phyloP scores from a whole-genome alignment of 2,113 vertebrate genomes.

The Oryzias woworae region DNA sequence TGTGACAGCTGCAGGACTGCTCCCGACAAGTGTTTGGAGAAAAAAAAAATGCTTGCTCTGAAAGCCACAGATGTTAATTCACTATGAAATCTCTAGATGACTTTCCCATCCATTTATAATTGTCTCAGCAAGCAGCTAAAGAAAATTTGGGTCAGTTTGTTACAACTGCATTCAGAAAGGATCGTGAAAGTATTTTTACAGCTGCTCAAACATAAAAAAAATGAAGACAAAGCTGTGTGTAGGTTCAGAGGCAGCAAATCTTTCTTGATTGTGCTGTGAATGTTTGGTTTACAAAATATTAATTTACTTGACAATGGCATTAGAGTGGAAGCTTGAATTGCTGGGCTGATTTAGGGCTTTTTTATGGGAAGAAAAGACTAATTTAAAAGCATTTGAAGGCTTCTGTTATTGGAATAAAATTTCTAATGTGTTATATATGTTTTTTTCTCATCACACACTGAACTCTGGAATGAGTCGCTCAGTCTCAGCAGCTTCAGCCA shows the following conservation, averaged over 20 bases:
- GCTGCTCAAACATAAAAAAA: slow-evolving; percentile 38
- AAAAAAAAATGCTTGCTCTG: not conserved
- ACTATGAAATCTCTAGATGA: not conserved
- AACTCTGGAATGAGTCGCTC: slow-evolving; percentile 7
- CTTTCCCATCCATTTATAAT: slow-evolving; percentile 6
- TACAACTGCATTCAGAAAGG: slow-evolving; percentile 3
- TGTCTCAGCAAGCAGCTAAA: not conserved
- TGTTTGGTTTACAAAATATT: slow-evolving; percentile 58
- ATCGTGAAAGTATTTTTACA: slow-evolving; percentile 33
- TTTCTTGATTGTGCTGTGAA: slow-evolving; percentile 27
- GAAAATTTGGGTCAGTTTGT: slow-evolving; percentile 1
- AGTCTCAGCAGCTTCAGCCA: slow-evolving; percentile 1
- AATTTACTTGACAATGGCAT: slow-evolving; percentile 33
- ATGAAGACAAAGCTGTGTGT: slow-evolving; percentile 21
- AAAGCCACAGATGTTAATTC: slow-evolving; percentile 10
- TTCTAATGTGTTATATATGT: slow-evolving; percentile 1
- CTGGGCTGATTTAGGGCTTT: slow-evolving; percentile 36
- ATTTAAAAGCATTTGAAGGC: slow-evolving; percentile 7
- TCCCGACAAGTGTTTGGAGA: slow-evolving; percentile 10
- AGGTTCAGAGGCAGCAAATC: slow-evolving; percentile 16
- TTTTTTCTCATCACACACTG: slow-evolving; percentile 9
- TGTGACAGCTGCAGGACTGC: slow-evolving; percentile 17
- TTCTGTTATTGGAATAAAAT: slow-evolving; percentile 2
- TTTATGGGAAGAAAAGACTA: slow-evolving; percentile 6
- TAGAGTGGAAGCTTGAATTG: slow-evolving; percentile 29